These are phyloP conservation scores for Delphinus delphis DNA, from an alignment of 2,113 vertebrate species.

Conservation along the genomic window DNA sequence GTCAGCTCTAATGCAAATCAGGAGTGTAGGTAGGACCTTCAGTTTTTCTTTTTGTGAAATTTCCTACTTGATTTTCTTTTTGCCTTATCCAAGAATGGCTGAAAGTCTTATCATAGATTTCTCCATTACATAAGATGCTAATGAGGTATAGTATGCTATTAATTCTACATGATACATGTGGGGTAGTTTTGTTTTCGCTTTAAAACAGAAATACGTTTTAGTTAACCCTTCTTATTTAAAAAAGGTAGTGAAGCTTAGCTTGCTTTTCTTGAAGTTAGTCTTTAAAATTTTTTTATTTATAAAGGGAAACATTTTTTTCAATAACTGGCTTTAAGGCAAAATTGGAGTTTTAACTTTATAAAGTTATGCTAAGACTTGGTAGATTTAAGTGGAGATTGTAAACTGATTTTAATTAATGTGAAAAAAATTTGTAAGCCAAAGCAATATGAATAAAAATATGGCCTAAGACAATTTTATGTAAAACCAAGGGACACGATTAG, in stretches of 20 bases:
- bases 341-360: background rate
- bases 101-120: background rate
- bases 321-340: background rate
- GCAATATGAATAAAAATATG: background rate
- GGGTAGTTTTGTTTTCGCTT: background rate
- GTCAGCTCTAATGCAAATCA: background rate
- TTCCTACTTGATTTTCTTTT: background rate
- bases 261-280: background rate
- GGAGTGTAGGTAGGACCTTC: background rate
- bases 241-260: background rate
- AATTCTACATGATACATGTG: no score
- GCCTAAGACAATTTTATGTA: background rate
- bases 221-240: background rate
- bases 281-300: background rate
- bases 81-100: background rate
- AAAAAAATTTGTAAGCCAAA: background rate
- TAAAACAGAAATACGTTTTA: background rate
- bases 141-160: no score
- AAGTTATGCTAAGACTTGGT: background rate
- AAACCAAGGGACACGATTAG: background rate
- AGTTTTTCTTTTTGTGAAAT: background rate
- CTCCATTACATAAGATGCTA: background rate
- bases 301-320: background rate
- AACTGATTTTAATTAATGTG: background rate
- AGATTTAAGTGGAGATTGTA: background rate